Evolutionary conservation across 2,797 vertebrate genomes (phyloP).

Genomic region (Limnodromus scolopaceus): DNA sequence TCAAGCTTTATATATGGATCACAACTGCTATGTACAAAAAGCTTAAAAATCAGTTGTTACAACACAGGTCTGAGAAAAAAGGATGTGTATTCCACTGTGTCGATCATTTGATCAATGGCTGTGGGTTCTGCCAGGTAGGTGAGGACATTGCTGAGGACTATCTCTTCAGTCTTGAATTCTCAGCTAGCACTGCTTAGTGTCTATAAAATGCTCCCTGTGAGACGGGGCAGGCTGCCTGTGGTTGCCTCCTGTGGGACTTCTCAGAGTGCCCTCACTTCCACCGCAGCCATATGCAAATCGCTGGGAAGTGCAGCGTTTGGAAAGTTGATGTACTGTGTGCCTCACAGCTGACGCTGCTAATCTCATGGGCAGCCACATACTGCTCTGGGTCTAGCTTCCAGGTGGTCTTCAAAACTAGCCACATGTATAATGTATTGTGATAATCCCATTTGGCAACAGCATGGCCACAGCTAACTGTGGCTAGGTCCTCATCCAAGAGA

Average conservation of each 20-base stretch:
- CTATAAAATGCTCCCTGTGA: background rate
- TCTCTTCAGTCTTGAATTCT: background rate
- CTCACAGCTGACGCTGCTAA: background rate
- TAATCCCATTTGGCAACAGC: conserved; percentile 13
- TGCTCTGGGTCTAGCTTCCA: conserved; percentile 24
- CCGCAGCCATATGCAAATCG: background rate
- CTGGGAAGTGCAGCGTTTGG: background rate
- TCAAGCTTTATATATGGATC: background rate
- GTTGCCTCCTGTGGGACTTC: background rate
- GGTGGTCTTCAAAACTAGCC: conserved; percentile 40
- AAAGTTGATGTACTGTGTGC: background rate
- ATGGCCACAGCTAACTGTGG: background rate
- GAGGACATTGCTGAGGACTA: background rate
- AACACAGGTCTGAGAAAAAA: background rate
- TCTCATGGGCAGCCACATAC: background rate
- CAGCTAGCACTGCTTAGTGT: background rate
- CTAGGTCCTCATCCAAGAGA: background rate
- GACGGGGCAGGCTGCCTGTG: background rate
- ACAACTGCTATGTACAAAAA: background rate
- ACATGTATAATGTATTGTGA: background rate
- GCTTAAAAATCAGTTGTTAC: background rate
- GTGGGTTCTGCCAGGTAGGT: background rate
- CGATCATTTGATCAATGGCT: background rate
- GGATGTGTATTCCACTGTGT: background rate
- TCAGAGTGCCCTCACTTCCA: fast-evolving